Conservation (phyloP, 2,113 vertebrate genomes). For the Pituophis catenifer region DNA sequence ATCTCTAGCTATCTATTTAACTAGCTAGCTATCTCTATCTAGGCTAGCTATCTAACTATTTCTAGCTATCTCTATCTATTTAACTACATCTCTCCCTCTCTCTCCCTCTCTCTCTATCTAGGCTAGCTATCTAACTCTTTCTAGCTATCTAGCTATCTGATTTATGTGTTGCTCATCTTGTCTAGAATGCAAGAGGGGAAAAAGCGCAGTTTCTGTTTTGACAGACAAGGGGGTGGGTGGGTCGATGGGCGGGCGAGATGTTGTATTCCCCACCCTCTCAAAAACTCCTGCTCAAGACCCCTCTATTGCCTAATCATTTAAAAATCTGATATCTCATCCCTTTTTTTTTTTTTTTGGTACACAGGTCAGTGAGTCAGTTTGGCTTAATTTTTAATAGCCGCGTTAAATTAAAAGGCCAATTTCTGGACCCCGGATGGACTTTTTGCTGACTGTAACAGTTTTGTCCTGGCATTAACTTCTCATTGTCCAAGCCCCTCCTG, state of each 20-base stretch:
- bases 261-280: background rate
- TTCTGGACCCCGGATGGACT: background rate
- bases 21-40: too few relatives aligned
- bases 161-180: background rate
- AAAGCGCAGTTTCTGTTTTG: background rate
- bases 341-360: background rate
- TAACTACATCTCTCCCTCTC: too few relatives aligned
- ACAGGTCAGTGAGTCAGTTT: background rate
- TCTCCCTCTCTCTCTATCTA: too few relatives aligned
- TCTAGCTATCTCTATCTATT: too few relatives aligned
- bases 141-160: background rate
- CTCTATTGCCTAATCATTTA: background rate
- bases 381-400: background rate
- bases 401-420: background rate
- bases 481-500: background rate
- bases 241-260: background rate
- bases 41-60: background rate
- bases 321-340: background rate
- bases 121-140: too few relatives aligned
- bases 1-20: too few relatives aligned
- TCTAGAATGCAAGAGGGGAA: background rate
- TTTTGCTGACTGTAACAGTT: background rate
- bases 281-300: background rate
- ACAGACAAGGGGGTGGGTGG: background rate
- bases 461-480: background rate